Evolutionary conservation across 2,888 invertebrate genomes (phyloP).

Genomic region (Conops quadrifasciatus): DNA sequence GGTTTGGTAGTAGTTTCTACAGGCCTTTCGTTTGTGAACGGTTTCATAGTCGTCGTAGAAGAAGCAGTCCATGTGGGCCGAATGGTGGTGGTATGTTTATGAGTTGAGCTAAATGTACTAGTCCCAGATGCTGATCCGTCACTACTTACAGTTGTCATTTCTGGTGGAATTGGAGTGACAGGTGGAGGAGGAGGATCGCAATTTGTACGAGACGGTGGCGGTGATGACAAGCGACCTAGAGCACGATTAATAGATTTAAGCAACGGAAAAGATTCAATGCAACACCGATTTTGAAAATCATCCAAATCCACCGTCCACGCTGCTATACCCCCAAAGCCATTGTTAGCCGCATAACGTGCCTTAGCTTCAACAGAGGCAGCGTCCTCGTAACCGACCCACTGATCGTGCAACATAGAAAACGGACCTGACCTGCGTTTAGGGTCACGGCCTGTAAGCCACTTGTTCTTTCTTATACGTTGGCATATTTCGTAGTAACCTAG

Average conservation of each 20-base stretch:
- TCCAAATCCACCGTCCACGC: constrained; percentile 91
- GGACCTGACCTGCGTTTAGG: constrained; percentile 72
- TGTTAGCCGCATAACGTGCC: constrained; percentile 76
- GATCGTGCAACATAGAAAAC: constrained; percentile 79
- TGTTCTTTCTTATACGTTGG: constrained; percentile 72
- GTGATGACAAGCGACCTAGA: constrained; percentile 71
- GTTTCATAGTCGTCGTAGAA: constrained; percentile 55
- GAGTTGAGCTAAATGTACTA: constrained; percentile 48
- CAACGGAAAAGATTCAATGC: constrained; percentile 80
- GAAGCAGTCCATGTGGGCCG: constrained; percentile 53
- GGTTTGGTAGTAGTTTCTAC: constrained; percentile 41
- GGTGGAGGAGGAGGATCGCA: constrained; percentile 78
- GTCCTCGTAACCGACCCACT: constrained; percentile 93
- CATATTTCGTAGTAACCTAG: constrained; percentile 88
- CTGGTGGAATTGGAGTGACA: constrained; percentile 79
- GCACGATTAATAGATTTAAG: constrained; percentile 80
- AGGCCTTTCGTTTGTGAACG: constrained; percentile 58
- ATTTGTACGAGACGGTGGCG: constrained; percentile 68
- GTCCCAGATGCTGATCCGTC: constrained; percentile 62
- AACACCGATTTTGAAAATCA: constrained; percentile 86
- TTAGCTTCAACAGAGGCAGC: constrained; percentile 78
- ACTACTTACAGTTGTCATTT: constrained; percentile 75
- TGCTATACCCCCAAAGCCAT: constrained; percentile 81
- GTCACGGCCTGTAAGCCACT: constrained; percentile 74
- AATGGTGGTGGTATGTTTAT: constrained; percentile 54